Evolutionary conservation across 2,113 vertebrate species (phyloP), one percentile per base, ranked within the genome.

Genomic region (Ptychochromis oligacanthus): DNA sequence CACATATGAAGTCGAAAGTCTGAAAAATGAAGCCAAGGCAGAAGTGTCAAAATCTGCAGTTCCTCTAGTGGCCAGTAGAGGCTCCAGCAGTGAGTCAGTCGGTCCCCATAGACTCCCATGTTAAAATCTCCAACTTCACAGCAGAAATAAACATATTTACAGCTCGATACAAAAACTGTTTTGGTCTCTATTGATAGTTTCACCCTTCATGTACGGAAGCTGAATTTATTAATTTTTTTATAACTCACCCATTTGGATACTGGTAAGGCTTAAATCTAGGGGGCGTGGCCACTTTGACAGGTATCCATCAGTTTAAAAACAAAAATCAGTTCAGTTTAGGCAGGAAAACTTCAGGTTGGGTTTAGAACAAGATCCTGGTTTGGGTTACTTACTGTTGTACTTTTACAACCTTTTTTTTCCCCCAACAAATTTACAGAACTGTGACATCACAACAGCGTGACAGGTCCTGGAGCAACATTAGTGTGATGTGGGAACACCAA

Each of bases 1-100:
- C 22, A 4, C 10, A 0, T 14, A 2, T 43, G 38, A 67, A 26
- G 22, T 46, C n/a, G 0, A 17, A 65, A 65, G 62, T 43, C 49
- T 46, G 7, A 18, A 40, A 46, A 65, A 11, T 1, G 17, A 46
- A 31, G 28, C 28, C 28, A 31, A 9, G 4, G 5, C 34, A 40
- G 2, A 40, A 9, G 22, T 67, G 18, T 67, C 38, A 43, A 70
- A 70, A 70, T 13, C 10, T 34, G 11, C 46, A 72, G 46, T 54
- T 72, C 46, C 67, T 72, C 26, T 52, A 2, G 26, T 18, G 26
- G 7, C 26, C 65, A 14, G 10, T 11, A 28, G 43, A 52, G 65
- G 67, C 26, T 52, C 26, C 43, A 0, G 6, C 43, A 70, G 65
- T 49, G 24, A 9, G 4, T 26, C 2, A 28, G 6, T 26, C 2